Evolutionary conservation across 2,797 vertebrate species (phyloP), one percentile per base, ranked within the genome.

Genomic region (Phoeniculus purpureus): DNA sequence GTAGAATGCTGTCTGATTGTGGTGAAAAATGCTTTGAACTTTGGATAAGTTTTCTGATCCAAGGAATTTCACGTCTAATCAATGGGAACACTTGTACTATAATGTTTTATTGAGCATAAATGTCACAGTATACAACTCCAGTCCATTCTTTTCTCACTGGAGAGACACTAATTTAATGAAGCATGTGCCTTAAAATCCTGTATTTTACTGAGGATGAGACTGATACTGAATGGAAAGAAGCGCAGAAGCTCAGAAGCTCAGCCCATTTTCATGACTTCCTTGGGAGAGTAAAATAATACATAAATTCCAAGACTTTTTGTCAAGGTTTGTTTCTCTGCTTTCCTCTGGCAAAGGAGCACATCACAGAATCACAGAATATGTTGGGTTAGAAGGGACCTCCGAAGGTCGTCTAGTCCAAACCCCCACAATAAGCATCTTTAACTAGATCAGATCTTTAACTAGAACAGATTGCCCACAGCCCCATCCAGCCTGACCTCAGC

Each of bases 301-400:
- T 75, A 45, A 90, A 74, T 73, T 18, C 23, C 51, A 51, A 73
- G 34, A 7, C 43, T 72, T 75, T 72, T 75, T 72, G 26, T 64
- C 37, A 87, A 4, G 55, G 58, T 75, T 89, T 94, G 32, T 48
- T 93, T 92, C 87, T 72, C 66, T 91, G n/a, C 76, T 82, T 81
- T 87, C 12, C 59, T 81, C 66, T 68, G 52, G 43, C 56, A 56
- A 59, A 61, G 56, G 27, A 93, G 15, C 4, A 7, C 48, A 29
- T 54, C 43, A 43, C 16, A 43, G 43, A 43, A 43, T 43, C 43
- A 43, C 43, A 43, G 43, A 16, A 43, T 43, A 13, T 43, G 43
- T 43, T 43, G 43, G 43, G 16, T 16, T 43, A 16, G 43, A 43
- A 43, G 43, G 14, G 43, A 43, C 43, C 16, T 43, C 43, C 43